Evolutionary conservation across 2,113 vertebrate genomes (phyloP).

Genomic region (Archilochus colubris): DNA sequence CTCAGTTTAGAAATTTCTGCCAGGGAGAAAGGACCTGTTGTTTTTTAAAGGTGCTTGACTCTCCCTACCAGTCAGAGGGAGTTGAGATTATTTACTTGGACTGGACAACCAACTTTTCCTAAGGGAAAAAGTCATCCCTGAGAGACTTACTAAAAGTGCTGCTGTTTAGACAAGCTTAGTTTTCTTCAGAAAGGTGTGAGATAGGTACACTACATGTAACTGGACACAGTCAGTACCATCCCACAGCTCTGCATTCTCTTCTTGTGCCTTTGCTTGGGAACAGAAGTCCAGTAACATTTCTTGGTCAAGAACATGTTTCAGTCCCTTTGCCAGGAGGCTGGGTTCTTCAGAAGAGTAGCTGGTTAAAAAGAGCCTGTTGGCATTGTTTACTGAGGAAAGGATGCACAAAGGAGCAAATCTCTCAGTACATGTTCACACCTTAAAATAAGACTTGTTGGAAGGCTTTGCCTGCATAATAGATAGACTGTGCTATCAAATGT

Average conservation of each 20-base stretch:
- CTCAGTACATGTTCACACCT: background rate
- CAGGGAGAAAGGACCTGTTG: background rate
- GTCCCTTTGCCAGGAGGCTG: background rate
- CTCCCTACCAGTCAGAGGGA: background rate
- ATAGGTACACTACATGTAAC: background rate
- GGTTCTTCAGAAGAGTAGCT: background rate
- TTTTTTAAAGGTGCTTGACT: constrained; percentile 26
- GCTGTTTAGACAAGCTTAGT: background rate
- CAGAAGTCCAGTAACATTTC: background rate
- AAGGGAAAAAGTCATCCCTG: background rate
- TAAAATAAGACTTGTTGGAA: background rate
- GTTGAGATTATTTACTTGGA: background rate
- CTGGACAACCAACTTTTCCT: background rate
- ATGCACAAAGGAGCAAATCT: background rate
- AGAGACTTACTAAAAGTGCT: background rate
- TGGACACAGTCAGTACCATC: background rate
- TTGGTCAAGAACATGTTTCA: accelerated
- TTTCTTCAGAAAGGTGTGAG: background rate
- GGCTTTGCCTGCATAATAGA: background rate
- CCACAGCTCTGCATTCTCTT: background rate
- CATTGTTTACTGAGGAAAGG: background rate
- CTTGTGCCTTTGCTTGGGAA: background rate
- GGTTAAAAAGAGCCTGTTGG: background rate
- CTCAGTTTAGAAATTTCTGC: background rate
- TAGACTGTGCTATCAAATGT: background rate